Conservation (phyloP, 2,113 vertebrate species). For the Oreochromis tanganicae region DNA sequence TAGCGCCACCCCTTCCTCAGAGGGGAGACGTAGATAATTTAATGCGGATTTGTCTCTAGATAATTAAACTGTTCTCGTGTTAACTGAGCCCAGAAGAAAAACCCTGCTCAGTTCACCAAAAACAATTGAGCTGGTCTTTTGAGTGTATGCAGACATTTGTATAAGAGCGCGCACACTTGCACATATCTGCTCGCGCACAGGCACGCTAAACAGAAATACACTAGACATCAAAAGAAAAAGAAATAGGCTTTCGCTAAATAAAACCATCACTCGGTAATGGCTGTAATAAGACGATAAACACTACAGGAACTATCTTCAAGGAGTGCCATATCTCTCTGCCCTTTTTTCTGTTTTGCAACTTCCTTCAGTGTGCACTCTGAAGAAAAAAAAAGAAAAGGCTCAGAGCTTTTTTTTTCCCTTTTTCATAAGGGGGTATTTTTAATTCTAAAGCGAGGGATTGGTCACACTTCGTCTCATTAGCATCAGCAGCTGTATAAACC, state of each 20-base stretch:
- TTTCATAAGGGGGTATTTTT: conserved; percentile 62
- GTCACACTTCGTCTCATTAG: conserved; percentile 79
- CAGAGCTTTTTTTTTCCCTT: neutral
- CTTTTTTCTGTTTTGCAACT: conserved; percentile 31
- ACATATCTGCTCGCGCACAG: neutral
- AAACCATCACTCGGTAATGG: conserved; percentile 26
- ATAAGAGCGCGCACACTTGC: neutral
- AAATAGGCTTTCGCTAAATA: conserved; percentile 15
- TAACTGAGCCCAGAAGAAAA: neutral
- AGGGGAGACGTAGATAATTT: neutral
- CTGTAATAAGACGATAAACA: conserved; percentile 47
- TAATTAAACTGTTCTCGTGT: conserved; percentile 21
- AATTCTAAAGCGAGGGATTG: conserved; percentile 68
- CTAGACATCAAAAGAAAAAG: conserved; percentile 22
- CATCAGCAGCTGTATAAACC: conserved; percentile 85
- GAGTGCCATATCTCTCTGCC: conserved; percentile 12
- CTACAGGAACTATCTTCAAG: conserved; percentile 47
- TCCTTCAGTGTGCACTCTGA: conserved; percentile 21
- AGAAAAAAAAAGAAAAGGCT: conserved; percentile 28
- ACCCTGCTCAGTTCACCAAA: neutral
- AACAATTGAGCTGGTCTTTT: conserved; percentile 1
- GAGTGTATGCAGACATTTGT: neutral
- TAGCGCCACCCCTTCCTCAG: neutral
- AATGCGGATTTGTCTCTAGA: neutral
- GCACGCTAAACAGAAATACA: neutral